Conservation (phyloP, 2,888 invertebrate species). For the Physocephala rufipes region DNA sequence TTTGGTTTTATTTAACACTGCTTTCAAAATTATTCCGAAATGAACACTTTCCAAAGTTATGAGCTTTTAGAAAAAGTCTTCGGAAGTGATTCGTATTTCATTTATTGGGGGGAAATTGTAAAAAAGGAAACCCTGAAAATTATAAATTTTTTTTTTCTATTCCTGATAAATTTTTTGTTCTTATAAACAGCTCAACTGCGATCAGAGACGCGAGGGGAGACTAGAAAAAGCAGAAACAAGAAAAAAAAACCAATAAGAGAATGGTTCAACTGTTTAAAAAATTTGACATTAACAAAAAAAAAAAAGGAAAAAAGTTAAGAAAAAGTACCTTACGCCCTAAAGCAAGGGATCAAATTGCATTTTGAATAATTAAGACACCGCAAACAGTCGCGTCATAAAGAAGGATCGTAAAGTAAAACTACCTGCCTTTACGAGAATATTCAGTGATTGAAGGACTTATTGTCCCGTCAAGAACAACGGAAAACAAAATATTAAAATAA, state of each 20-base stretch:
- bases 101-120: neutral
- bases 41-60: neutral
- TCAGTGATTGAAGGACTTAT: neutral
- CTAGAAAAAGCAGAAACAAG: neutral
- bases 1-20: too few species aligned
- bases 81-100: constrained; percentile 4
- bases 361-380: neutral
- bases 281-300: neutral
- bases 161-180: too few species aligned
- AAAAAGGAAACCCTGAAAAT: too few species aligned
- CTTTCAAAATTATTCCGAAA: too few species aligned
- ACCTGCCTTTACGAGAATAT: neutral
- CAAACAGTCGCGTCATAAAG: neutral
- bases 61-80: neutral
- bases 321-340: constrained; percentile 23
- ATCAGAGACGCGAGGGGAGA: too few species aligned
- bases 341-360: constrained; percentile 21
- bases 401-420: neutral
- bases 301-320: neutral
- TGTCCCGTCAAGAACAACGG: neutral
- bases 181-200: too few species aligned
- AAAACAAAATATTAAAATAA: neutral
- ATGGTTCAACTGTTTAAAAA: constrained; percentile 22
- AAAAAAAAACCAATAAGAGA: neutral
- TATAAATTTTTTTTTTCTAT: too few species aligned